These are phyloP conservation scores for Callipepla californica DNA, from an alignment of 2,113 vertebrate species.

Conservation along the genomic window DNA sequence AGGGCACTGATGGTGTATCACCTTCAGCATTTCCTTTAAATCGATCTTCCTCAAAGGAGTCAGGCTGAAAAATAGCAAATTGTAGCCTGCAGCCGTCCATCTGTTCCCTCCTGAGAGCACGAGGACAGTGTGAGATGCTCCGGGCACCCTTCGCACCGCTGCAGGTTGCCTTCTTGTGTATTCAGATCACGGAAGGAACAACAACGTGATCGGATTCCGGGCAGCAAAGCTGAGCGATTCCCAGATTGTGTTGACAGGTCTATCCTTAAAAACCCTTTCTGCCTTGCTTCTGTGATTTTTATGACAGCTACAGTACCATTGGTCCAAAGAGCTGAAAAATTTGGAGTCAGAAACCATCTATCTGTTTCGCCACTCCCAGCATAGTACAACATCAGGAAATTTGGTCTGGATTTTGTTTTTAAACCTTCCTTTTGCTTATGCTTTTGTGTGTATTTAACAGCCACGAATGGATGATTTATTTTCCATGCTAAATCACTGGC, in stretches of 20 bases:
- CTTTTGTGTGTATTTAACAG: background rate
- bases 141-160: background rate
- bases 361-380: background rate
- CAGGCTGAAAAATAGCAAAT: background rate
- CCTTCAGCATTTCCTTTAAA: slow-evolving; percentile 17
- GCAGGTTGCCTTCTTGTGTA: background rate
- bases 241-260: background rate
- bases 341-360: background rate
- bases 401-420: background rate
- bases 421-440: background rate
- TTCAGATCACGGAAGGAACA: background rate
- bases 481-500: background rate
- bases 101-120: background rate
- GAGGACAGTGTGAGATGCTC: background rate
- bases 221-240: background rate
- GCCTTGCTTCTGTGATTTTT: background rate
- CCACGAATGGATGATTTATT: background rate
- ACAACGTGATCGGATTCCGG: background rate
- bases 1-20: background rate
- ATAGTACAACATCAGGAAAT: background rate
- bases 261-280: slow-evolving; percentile 10
- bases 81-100: slow-evolving; percentile 38
- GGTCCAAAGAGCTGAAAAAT: background rate
- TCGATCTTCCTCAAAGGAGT: background rate
- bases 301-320: background rate